A percentile compares a stretch with the other conserved stretches of the same genome.
These are phyloP conservation scores for Miichthys miiuy DNA, from an alignment of 2,797 vertebrate species.

Conservation along the genomic window DNA sequence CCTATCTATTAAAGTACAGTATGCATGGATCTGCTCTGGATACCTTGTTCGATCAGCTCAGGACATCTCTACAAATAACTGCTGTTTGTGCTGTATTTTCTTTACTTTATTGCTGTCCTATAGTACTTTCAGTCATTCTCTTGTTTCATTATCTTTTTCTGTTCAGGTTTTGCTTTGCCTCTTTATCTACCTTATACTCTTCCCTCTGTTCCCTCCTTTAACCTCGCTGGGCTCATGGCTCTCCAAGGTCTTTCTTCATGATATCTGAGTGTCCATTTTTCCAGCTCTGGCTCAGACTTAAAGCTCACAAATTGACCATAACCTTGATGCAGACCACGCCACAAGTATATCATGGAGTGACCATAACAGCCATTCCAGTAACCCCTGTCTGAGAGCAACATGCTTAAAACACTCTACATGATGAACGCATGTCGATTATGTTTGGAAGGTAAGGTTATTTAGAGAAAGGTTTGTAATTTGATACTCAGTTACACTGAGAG, in stretches of 20 bases:
- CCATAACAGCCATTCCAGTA: conserved; percentile 36
- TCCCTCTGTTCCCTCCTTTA: background rate
- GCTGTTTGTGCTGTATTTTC: background rate
- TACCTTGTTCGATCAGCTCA: background rate
- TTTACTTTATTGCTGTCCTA: background rate
- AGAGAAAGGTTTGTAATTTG: conserved; percentile 50
- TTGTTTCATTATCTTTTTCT: background rate
- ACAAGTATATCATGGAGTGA: conserved; percentile 21
- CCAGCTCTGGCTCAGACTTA: conserved; percentile 28
- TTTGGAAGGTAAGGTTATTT: conserved; percentile 43
- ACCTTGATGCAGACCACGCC: conserved; percentile 48
- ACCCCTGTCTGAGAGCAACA: conserved; percentile 43
- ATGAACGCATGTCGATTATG: conserved; percentile 47
- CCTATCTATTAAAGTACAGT: background rate
- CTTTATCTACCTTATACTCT: conserved; percentile 3
- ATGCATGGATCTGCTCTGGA: background rate
- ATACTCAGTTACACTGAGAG: conserved; percentile 21
- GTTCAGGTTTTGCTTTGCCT: background rate
- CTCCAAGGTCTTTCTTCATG: conserved; percentile 30
- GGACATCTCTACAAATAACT: background rate
- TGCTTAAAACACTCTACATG: conserved; percentile 41
- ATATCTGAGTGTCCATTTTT: conserved; percentile 22
- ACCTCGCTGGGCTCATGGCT: conserved; percentile 5
- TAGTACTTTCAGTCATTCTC: background rate
- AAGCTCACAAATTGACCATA: conserved; percentile 49